Evolutionary conservation across 2,797 vertebrate genomes (phyloP).

Genomic region (Onychomys arenicola): DNA sequence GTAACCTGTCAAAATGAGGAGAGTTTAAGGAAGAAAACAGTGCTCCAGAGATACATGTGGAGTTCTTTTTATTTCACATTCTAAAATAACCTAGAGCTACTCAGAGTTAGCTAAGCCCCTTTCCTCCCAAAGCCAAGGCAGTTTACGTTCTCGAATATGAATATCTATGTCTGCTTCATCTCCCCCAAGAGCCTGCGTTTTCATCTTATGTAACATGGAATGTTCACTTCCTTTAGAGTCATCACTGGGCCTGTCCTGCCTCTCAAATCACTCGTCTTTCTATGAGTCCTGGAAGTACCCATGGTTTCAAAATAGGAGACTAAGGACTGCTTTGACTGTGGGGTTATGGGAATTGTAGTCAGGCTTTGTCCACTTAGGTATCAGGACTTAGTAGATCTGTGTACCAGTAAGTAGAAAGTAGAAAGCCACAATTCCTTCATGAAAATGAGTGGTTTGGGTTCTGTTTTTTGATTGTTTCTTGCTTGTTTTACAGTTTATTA

Average conservation of each 20-base stretch:
- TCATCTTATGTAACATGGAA: background rate
- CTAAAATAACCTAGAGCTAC: background rate
- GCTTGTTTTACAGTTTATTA: conserved; percentile 65
- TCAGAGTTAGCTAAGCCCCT: background rate
- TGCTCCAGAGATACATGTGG: background rate
- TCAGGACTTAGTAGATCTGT: background rate
- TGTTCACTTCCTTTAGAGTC: background rate
- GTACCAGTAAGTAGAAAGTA: background rate
- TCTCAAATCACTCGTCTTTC: background rate
- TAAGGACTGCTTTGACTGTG: background rate
- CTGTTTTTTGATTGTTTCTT: background rate
- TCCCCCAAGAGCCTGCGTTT: background rate
- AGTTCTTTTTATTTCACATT: background rate
- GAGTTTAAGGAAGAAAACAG: background rate
- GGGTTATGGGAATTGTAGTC: background rate
- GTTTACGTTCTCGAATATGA: background rate
- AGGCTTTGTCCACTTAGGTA: background rate
- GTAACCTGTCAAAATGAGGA: background rate
- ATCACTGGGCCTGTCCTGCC: background rate
- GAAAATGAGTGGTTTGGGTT: conserved; percentile 34
- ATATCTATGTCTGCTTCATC: background rate
- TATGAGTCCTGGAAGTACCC: background rate
- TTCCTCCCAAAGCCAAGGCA: background rate
- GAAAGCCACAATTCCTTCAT: background rate
- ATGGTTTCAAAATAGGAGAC: background rate